Base-by-base conservation (phyloP, 2,113 vertebrate genomes). In the Ictidomys tridecemlineatus region DNA sequence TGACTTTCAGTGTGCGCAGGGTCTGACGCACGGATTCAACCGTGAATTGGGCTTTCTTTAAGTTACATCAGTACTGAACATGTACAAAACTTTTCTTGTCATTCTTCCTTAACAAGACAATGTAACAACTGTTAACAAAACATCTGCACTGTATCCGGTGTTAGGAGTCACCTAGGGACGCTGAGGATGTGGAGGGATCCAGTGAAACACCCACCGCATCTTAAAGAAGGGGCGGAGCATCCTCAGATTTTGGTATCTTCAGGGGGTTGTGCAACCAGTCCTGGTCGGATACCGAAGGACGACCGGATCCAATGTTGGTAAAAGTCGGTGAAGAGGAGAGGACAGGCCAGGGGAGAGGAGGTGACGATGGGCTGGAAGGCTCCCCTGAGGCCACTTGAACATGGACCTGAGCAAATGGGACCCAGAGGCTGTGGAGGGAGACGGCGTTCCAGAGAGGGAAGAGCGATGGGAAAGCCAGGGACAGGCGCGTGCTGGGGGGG, bases 401-500 rank as follows among this genome's bases (percentile, higher is more conserved):
- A 65, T 61, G 72, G 14, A 63, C 30, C 82, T 48, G n/a, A 39
- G 39, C 48, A 84, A 58, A 9, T 0, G 1, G 72, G 26, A n/a
- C 67, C 76, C 63, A 20, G 61, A 18, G 70, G 56, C 78, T 4
- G 2, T 32, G 32, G 73, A 45, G n/a, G 45, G 61, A 45, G 77
- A 28, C 42, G n/a, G 37, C 32, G 18, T 78, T 73, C 12, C 67
- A 32, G 67, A n/a, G 74, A 51, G n/a, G 51, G 45, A 56, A 65
- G 65, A 74, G 28, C 69, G 5, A 11, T 14, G 3, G 9, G 0
- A 69, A 78, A 90, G 72, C 82, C 39, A 0, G 13, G 53, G 37
- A 26, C 78, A 12, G 14, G 65, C 22, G 3, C 20, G 0, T 3
- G 30, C 70, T 39, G 11, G 4, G 30, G 34, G 37, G 51, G 32